Base-by-base conservation (phyloP, 2,888 invertebrate species). In the Yponomeuta evonymella region DNA sequence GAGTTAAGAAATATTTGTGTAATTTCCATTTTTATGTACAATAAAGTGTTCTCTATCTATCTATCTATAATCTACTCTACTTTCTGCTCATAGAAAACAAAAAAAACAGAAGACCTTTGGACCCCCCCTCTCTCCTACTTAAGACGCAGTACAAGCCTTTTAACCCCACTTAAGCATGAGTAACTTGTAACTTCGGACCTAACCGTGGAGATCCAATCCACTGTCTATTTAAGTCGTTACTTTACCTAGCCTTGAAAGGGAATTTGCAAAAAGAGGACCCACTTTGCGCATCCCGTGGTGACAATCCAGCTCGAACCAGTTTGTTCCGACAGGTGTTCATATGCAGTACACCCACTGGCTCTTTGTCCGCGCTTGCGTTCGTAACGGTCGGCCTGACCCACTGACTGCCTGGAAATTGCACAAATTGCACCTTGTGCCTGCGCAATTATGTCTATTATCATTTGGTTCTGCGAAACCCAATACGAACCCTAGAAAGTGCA, bases 301-400 rank as follows among this genome's bases (percentile, higher is more conserved):
- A 58, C 51, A 58, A 58, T 58, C 15, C 51, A 75, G 72, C 75
- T 72, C 76, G 74, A 77, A 76, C 75, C 74, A 71, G 77, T 74
- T 72, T 70, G 75, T 3, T 8, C 43, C 0, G 76, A 75, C 82
- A 83, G 83, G 81, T 83, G 82, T 73, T 74, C 51, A 43, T 83
- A 81, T 73, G 74, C 51, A 5, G 51, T 58, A 5, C 51, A 72
- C 70, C 70, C 33, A 62, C 70, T 66, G 68, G 64, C 70, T 71
- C 72, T 73, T 73, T 73, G 71, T 72, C 68, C 66, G 70, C 66
- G 43, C 67, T 36, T 23, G 30, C 66, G 67, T 58, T 33, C 75
- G 76, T 78, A 80, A 80, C 79, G 78, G 79, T 69, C 43, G 70
- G 72, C 70, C 72, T 70, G 72, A 66, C 72, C 72, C 70, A 73